Base-by-base conservation (phyloP, 2,113 vertebrate genomes). In the Prinia subflava region DNA sequence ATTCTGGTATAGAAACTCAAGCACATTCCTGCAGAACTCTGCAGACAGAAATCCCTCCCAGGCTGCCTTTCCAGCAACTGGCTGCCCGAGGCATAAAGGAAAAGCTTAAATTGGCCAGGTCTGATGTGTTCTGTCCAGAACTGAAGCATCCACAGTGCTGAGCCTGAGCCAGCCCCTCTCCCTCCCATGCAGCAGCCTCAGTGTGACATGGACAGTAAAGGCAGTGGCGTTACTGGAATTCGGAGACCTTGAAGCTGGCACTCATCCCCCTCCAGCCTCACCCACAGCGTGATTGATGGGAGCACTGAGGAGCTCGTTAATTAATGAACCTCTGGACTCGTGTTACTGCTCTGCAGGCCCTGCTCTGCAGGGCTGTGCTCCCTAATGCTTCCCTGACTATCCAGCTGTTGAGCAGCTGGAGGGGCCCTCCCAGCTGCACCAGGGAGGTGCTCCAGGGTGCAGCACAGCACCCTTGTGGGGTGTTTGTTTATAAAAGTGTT, bases 91-190 rank as follows among this genome's bases (percentile, higher is more conserved):
- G 84, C 7, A 3, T 0, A 5, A 30, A 37, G 78, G 65, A 79
- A 28, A 57, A 86, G 59, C 67, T 50, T 14, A 9, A 37, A 60
- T 27, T 6, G 50, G 60, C 79, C 39, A 18, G 2, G 9, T 21
- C 15, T 17, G 47, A 59, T 6, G 35, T 23, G 4, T 6, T 11
- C 20, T 8, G 4, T 11, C 35, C 67, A 44, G 42, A 64, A 13
- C 0, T 10, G 4, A 75, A 15, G 25, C 50, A 33, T 2, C 39
- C 23, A 3, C 33, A 1, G 16, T 2, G 65, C 64, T 30, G 79
- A 57, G 65, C 69, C 85, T 2, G 0, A 13, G 5, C 68, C 70
- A 78, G 55, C 22, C 21, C 7, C 52, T 41, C 49, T 39, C 25
- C 2, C 1, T 23, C 47, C 23, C 7, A 11, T 0, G 12, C 88